phyloP scores from a whole-genome alignment of 2,113 vertebrate species.

The Takifugu bimaculatus region DNA sequence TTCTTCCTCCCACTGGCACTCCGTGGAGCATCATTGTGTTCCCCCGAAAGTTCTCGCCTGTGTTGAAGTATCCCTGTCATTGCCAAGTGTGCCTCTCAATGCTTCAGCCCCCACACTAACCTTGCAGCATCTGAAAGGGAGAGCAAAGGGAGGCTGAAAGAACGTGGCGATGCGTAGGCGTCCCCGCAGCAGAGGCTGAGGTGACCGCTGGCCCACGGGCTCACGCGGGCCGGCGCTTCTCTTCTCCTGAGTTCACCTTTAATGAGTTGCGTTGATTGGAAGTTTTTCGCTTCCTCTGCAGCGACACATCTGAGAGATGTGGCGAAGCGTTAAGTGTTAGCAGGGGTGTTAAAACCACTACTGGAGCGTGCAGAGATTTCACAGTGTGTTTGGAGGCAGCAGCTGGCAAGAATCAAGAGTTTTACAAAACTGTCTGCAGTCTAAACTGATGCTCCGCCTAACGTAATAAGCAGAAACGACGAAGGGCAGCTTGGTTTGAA shows the following conservation, averaged over 20 bases:
- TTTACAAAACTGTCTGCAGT: too few relatives aligned
- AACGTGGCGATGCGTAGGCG: conserved; percentile 52
- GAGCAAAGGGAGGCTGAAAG: conserved; percentile 38
- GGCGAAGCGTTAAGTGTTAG: conserved; percentile 37
- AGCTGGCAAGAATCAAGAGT: too few relatives aligned
- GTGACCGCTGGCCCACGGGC: conserved; percentile 28
- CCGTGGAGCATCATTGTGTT: conserved; percentile 45
- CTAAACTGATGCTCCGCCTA: too few relatives aligned
- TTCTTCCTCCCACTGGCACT: conserved; percentile 55
- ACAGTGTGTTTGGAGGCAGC: too few relatives aligned
- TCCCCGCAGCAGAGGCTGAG: conserved; percentile 26
- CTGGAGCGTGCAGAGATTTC: conserved; percentile 22
- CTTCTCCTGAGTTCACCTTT: background rate
- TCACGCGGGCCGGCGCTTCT: conserved; percentile 6
- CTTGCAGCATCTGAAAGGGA: conserved; percentile 58
- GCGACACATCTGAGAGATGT: conserved; percentile 26
- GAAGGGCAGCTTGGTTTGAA: too few relatives aligned
- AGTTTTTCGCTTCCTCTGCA: conserved; percentile 1
- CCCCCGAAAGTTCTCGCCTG: conserved; percentile 44
- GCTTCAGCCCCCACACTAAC: conserved; percentile 61
- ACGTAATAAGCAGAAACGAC: too few relatives aligned
- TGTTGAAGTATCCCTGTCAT: conserved; percentile 60
- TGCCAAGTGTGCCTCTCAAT: conserved; percentile 41
- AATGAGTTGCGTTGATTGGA: conserved; percentile 6
- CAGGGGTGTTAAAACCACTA: conserved; percentile 45